Evolutionary conservation across 1,140 invertebrate species (phyloP), one percentile per base, ranked within the genome.

Genomic region (Lepidotrigona ventralis): DNA sequence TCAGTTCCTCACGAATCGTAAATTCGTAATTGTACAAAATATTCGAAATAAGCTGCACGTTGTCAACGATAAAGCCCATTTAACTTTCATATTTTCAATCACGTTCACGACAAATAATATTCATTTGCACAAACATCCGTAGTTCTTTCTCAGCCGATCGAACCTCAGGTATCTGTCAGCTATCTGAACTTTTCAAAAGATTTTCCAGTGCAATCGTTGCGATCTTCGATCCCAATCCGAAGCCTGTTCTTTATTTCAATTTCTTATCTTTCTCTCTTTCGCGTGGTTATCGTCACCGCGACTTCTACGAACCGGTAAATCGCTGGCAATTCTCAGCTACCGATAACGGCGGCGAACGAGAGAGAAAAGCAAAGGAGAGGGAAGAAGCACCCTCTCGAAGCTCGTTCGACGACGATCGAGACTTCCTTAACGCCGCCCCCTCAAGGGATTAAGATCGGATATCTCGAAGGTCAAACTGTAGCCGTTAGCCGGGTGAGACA

Each of bases 391-490:
- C 46, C 56, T 23, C 26, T 58, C 77, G 39, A 68, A 68, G 60
- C 33, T 71, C 66, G 33, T 12, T 33, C 26, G 26, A 54, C 39
- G 39, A 19, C 51, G 63, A 66, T 51, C 63, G 74, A 80, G 70
- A 83, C 79, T 87, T 88, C 64, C 79, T 68, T 83, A 33, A 85
- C 63, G 70, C 51, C 39, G 39, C n/a, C 29, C 2, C 15, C 15
- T 64, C 8, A 29, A 19, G 26, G 58, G 70, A 84, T 88, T 83
- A 89, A 87, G 82, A 58, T 83, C 70, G 79, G 85, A 74, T 88
- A 85, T 87, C 79, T 83, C 33, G 69, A 74, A 70, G 73, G 46
- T 60, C 76, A 72, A 75, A 63, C 33, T 64, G 51, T 26, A 8
- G 53, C 72, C 64, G 70, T 78, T 76, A 74, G 54, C 54, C 33